Evolutionary conservation across 1,140 invertebrate genomes (phyloP).

Genomic region (Brachionus sp.): DNA sequence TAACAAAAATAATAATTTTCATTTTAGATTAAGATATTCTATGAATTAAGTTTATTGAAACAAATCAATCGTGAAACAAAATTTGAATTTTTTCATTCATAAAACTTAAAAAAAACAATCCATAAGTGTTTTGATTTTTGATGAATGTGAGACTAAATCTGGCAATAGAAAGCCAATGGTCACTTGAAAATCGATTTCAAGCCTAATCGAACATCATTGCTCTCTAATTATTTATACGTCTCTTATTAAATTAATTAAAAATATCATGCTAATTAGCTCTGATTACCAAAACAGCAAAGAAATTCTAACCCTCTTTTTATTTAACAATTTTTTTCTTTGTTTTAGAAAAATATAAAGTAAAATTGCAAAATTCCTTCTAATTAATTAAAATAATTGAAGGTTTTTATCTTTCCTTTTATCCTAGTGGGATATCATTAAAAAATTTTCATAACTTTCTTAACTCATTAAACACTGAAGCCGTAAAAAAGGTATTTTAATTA

Average conservation of each 20-base stretch:
- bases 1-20: slow-evolving; percentile 8
- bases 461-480: not conserved
- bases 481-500: not conserved
- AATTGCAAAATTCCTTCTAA: not conserved
- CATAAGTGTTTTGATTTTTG: not conserved
- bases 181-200: slow-evolving; percentile 11
- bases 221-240: not conserved
- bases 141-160: not conserved
- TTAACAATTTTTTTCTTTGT: not conserved
- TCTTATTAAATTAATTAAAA: slow-evolving; percentile 7
- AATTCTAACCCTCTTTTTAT: not conserved
- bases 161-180: not conserved
- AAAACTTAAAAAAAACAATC: slow-evolving; percentile 14
- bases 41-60: not conserved
- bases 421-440: slow-evolving; percentile 18
- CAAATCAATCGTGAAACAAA: not conserved
- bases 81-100: not conserved
- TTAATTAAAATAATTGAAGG: slow-evolving; percentile 26
- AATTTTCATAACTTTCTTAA: not conserved
- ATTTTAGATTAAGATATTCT: slow-evolving; percentile 7
- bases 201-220: not conserved
- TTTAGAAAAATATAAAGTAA: not conserved
- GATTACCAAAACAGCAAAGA: not conserved
- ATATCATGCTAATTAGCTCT: not conserved
- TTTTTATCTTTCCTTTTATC: not conserved